Conservation (phyloP, 1,140 invertebrate genomes). For the Heliconius eleuchia region DNA sequence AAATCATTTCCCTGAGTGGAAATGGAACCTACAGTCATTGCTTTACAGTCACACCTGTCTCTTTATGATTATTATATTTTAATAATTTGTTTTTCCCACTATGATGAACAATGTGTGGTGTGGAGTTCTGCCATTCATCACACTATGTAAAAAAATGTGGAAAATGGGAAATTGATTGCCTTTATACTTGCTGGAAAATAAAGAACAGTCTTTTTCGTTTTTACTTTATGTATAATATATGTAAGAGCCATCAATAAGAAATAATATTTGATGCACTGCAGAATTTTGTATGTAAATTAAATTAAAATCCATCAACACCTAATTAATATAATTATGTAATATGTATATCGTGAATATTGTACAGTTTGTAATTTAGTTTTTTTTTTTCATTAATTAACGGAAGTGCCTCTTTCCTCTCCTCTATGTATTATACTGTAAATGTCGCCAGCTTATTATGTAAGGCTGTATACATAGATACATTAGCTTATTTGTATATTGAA, state of each 20-base stretch:
- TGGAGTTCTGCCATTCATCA: no score
- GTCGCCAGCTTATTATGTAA: constrained; percentile 55
- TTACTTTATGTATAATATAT: background rate
- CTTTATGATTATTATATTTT: no score
- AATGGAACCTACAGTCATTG: no score
- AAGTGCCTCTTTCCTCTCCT: constrained; percentile 75
- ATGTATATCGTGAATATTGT: constrained; percentile 66
- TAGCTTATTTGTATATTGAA: constrained; percentile 60
- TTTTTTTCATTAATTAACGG: constrained; percentile 56
- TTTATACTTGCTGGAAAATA: no score
- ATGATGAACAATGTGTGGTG: no score
- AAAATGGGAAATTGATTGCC: no score
- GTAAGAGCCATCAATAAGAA: background rate
- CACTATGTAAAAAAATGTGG: no score
- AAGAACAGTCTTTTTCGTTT: background rate
- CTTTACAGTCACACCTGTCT: no score
- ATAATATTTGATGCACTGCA: background rate
- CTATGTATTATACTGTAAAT: constrained; percentile 77
- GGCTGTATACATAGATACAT: constrained; percentile 67
- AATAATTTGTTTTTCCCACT: no score
- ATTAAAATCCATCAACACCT: constrained; percentile 43
- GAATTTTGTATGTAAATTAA: constrained; percentile 51
- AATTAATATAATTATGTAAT: constrained; percentile 45
- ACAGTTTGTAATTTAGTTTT: constrained; percentile 64
- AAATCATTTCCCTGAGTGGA: no score